Percentiles rank a stretch among this genome's conserved stretches.
Conservation (phyloP, 2,797 vertebrate genomes). For the Chelon auratus region DNA sequence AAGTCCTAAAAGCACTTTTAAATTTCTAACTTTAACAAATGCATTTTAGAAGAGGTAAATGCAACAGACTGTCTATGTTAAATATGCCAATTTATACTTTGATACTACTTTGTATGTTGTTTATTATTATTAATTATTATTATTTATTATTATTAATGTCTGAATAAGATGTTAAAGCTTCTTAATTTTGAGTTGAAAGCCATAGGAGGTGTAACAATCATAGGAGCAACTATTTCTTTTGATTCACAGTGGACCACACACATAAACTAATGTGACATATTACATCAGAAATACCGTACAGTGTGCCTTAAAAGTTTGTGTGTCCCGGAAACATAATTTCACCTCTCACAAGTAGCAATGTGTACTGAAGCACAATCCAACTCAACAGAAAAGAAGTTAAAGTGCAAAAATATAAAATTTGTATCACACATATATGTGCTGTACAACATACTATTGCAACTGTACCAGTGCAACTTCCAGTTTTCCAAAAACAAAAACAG, state of each 20-base stretch:
- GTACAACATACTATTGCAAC: constrained; percentile 1
- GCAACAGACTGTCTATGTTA: too few species aligned
- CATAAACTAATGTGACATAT: constrained; percentile 17
- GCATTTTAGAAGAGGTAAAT: too few species aligned
- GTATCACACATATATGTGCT: constrained; percentile 14
- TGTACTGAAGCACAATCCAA: constrained; percentile 9
- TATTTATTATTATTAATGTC: background rate
- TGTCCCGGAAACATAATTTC: constrained; percentile 9
- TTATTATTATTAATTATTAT: too few species aligned
- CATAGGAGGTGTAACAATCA: constrained; percentile 12
- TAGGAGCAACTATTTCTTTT: constrained; percentile 21
- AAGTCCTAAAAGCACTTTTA: too few species aligned
- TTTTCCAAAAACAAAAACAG: constrained; percentile 14
- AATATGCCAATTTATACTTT: too few species aligned
- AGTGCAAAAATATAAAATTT: constrained; percentile 66
- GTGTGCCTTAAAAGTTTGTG: background rate
- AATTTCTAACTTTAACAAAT: too few species aligned
- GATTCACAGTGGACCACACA: constrained; percentile 64
- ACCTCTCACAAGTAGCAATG: background rate
- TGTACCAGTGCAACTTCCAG: background rate
- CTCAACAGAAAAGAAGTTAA: constrained; percentile 54
- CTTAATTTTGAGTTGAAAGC: background rate
- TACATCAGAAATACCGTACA: constrained; percentile 6
- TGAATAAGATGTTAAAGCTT: background rate
- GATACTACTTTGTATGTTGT: too few species aligned